Evolutionary conservation across 2,888 invertebrate genomes (phyloP).

Genomic region (Eristalis arbustorum): DNA sequence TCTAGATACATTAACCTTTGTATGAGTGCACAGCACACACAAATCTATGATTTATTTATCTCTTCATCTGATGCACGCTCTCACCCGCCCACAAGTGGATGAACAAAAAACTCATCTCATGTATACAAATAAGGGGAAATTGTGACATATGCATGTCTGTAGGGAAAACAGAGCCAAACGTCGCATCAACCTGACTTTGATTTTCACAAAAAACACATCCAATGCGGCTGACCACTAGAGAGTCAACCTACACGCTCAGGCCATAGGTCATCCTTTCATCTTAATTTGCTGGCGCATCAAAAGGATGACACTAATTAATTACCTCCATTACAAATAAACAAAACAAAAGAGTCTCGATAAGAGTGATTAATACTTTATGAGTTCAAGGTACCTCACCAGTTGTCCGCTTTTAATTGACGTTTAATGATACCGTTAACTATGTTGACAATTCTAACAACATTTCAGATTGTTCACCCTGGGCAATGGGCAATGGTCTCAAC

Average conservation of each 20-base stretch:
- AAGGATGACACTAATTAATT: slow-evolving; percentile 25
- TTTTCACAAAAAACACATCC: slow-evolving; percentile 35
- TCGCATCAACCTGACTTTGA: slow-evolving; percentile 49
- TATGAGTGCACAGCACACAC: slow-evolving; percentile 28
- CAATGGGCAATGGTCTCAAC: not conserved
- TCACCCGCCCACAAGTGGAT: slow-evolving; percentile 19
- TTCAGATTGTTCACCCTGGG: not conserved
- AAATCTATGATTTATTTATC: slow-evolving; percentile 59
- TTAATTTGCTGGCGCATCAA: not conserved
- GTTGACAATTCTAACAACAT: slow-evolving; percentile 8
- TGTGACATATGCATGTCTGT: slow-evolving; percentile 10
- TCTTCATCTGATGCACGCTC: slow-evolving; percentile 43
- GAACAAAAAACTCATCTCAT: slow-evolving; percentile 7
- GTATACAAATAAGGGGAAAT: slow-evolving; percentile 49
- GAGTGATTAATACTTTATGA: slow-evolving; percentile 11
- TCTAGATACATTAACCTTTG: slow-evolving; percentile 58
- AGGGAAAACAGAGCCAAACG: slow-evolving; percentile 9
- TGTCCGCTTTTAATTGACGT: slow-evolving; percentile 27
- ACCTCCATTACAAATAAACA: slow-evolving; percentile 6
- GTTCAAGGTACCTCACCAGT: slow-evolving; percentile 15
- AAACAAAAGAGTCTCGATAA: slow-evolving; percentile 24
- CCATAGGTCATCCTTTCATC: slow-evolving; percentile 1
- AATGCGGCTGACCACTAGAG: not conserved
- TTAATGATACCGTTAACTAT: slow-evolving; percentile 11
- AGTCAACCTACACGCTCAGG: not conserved